Conservation (phyloP, 2,113 vertebrate species). For the Neogobius melanostomus region DNA sequence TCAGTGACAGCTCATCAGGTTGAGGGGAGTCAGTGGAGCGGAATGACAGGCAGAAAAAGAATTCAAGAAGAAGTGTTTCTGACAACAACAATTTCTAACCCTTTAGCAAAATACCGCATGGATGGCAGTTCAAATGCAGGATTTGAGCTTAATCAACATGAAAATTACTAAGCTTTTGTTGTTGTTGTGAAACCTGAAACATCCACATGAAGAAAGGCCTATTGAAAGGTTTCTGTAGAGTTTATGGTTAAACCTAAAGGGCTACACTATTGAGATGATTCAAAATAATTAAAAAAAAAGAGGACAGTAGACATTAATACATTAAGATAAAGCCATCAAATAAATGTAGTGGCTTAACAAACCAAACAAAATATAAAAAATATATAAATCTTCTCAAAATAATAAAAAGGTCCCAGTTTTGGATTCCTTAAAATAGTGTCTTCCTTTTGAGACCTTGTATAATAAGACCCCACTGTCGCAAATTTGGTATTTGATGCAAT, state of each 20-base stretch:
- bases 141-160: no score
- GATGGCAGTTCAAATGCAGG: constrained; percentile 16
- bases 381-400: no score
- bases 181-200: no score
- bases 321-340: not conserved
- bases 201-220: no score
- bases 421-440: not conserved
- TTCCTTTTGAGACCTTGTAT: not conserved
- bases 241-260: no score
- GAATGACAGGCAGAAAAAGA: constrained; percentile 25
- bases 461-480: constrained; percentile 9
- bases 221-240: no score
- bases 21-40: constrained; percentile 18
- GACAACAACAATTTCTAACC: constrained; percentile 2
- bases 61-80: constrained; percentile 23
- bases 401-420: no score
- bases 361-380: no score
- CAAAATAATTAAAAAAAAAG: constrained; percentile 1
- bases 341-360: not conserved
- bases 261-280: no score
- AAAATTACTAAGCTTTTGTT: no score
- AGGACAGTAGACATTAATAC: not conserved
- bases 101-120: constrained; percentile 9
- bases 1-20: constrained; percentile 35
- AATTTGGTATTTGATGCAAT: not conserved